These are phyloP conservation scores for Pangasius mekongensis DNA, from an alignment of 2,797 vertebrate genomes.

Conservation along the genomic window DNA sequence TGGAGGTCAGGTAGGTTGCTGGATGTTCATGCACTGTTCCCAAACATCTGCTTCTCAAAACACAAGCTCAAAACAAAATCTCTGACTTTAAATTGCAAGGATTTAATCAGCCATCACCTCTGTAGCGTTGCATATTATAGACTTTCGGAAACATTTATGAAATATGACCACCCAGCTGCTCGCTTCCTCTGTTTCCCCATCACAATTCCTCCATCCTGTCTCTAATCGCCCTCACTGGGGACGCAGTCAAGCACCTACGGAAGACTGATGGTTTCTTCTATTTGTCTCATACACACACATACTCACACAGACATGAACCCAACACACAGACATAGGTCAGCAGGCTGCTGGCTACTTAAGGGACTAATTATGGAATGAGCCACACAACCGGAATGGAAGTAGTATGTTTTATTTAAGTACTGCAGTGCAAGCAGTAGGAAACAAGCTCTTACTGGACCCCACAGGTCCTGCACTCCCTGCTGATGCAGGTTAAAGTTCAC, in stretches of 20 bases:
- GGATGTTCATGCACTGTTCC: slow-evolving; percentile 8
- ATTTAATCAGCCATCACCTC: slow-evolving; percentile 22
- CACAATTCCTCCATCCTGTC: slow-evolving; percentile 15
- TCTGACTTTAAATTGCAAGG: neutral
- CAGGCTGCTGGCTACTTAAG: slow-evolving; percentile 33
- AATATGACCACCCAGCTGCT: slow-evolving; percentile 22
- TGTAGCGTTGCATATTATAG: neutral
- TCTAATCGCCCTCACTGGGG: slow-evolving; percentile 28
- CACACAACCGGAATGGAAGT: slow-evolving; percentile 24
- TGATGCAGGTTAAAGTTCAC: slow-evolving; percentile 17
- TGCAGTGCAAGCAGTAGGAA: slow-evolving; percentile 9
- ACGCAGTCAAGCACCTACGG: slow-evolving; percentile 13
- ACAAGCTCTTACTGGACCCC: slow-evolving; percentile 12
- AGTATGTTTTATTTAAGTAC: slow-evolving; percentile 47
- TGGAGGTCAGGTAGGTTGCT: neutral
- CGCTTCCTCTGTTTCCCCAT: slow-evolving; percentile 11
- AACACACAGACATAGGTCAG: slow-evolving; percentile 16
- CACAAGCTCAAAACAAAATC: neutral
- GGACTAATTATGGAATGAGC: slow-evolving; percentile 50
- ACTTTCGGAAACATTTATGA: slow-evolving; percentile 1
- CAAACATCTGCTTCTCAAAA: neutral
- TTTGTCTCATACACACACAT: slow-evolving; percentile 32
- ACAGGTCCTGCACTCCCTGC: slow-evolving; percentile 12
- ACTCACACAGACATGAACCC: neutral
- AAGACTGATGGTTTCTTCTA: slow-evolving; percentile 22